These are phyloP conservation scores for Centropyge bicolor DNA, from an alignment of 2,797 vertebrate genomes.

Conservation along the genomic window DNA sequence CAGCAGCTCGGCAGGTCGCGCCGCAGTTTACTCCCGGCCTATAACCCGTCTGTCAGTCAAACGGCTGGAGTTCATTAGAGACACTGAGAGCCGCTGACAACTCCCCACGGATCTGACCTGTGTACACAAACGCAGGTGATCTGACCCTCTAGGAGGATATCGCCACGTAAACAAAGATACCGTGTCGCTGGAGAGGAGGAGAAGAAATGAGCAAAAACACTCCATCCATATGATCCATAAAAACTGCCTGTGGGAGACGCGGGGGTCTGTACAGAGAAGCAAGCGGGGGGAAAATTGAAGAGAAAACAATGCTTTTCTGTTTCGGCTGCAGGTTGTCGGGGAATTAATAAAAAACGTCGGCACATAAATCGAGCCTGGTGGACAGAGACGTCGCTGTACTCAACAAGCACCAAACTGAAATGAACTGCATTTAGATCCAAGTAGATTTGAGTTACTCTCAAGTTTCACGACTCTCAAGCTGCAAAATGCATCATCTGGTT, in stretches of 20 bases:
- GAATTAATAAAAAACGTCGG: constrained; percentile 40
- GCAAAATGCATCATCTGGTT: constrained; percentile 5
- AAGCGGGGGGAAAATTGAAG: constrained; percentile 18
- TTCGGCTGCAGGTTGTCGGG: constrained; percentile 43
- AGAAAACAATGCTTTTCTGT: constrained; percentile 26
- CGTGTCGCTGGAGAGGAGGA: constrained; percentile 34
- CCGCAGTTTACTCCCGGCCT: constrained; percentile 64
- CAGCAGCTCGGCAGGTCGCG: constrained; percentile 50
- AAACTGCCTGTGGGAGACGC: constrained; percentile 49
- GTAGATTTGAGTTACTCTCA: background rate
- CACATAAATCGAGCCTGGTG: constrained; percentile 30
- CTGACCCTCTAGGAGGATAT: constrained; percentile 66
- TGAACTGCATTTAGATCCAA: constrained; percentile 24
- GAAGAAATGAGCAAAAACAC: constrained; percentile 37
- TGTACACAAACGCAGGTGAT: constrained; percentile 72
- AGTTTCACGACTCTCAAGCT: background rate
- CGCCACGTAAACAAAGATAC: constrained; percentile 63
- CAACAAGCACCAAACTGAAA: background rate
- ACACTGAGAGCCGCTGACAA: constrained; percentile 74
- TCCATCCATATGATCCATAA: constrained; percentile 43
- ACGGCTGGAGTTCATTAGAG: constrained; percentile 78
- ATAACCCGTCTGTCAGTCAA: constrained; percentile 79
- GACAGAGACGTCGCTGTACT: constrained; percentile 20
- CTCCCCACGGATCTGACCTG: constrained; percentile 74
- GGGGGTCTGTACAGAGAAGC: constrained; percentile 24